These are phyloP conservation scores for Phthorimaea operculella DNA, from an alignment of 1,140 invertebrate genomes.

Conservation along the genomic window DNA sequence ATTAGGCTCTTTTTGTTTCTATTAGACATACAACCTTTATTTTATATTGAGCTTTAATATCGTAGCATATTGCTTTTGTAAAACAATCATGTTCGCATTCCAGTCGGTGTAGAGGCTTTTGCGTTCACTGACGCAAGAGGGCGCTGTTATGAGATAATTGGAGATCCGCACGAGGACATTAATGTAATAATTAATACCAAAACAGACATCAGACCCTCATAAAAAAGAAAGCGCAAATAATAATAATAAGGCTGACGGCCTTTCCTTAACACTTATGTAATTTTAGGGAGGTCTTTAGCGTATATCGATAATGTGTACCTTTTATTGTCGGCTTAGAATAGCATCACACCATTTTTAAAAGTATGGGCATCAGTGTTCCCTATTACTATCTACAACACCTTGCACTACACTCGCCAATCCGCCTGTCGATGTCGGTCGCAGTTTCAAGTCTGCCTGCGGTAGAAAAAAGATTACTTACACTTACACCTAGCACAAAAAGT, in stretches of 20 bases:
- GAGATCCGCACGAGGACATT: constrained; percentile 50
- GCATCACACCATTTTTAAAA: too few species aligned
- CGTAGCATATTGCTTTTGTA: neutral
- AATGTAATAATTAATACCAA: constrained; percentile 41
- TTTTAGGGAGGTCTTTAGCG: constrained; percentile 34
- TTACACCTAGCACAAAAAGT: too few species aligned
- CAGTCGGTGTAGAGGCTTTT: constrained; percentile 15
- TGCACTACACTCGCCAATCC: too few species aligned
- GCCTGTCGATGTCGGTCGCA: too few species aligned
- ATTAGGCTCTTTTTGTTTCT: neutral
- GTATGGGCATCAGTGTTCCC: constrained; percentile 12
- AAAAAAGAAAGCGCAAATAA: constrained; percentile 43
- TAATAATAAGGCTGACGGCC: constrained; percentile 31
- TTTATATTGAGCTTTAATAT: too few species aligned
- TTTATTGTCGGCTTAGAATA: too few species aligned
- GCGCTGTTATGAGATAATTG: constrained; percentile 40
- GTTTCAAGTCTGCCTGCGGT: too few species aligned
- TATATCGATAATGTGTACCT: constrained; percentile 20
- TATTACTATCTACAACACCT: neutral
- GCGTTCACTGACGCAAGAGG: constrained; percentile 29
- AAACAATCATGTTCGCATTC: constrained; percentile 2
- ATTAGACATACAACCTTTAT: too few species aligned
- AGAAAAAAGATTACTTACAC: too few species aligned
- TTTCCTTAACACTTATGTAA: constrained; percentile 31
- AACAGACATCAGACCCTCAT: constrained; percentile 36